These are phyloP conservation scores for Ctenosaura bakeri DNA, from an alignment of 2,797 vertebrate genomes.

Conservation along the genomic window DNA sequence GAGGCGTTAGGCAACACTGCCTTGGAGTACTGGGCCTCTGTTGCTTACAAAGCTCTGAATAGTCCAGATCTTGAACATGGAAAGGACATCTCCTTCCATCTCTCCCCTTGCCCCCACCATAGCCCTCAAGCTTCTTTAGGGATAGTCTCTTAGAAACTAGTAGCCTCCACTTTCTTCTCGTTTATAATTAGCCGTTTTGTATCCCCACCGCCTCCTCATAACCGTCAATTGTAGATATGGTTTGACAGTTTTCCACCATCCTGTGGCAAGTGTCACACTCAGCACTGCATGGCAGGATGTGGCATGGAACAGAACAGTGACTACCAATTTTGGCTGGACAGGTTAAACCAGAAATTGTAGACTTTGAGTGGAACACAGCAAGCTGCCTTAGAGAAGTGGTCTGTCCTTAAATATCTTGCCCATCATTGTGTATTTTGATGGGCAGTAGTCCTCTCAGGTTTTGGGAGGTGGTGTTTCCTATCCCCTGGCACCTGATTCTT, in stretches of 20 bases:
- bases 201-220: not conserved
- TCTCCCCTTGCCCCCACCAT: too few relatives aligned
- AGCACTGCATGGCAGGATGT: not conserved
- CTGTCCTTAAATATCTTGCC: not conserved
- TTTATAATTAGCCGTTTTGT: not conserved
- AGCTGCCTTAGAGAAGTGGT: not conserved
- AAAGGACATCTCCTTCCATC: too few relatives aligned
- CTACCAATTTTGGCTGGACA: not conserved
- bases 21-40: too few relatives aligned
- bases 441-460: not conserved
- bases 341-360: not conserved
- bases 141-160: not conserved
- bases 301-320: not conserved
- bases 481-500: not conserved
- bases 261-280: not conserved
- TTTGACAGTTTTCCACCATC: not conserved
- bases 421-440: not conserved
- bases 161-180: not conserved
- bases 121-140: not conserved
- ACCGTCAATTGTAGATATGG: not conserved
- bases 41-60: too few relatives aligned
- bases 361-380: not conserved
- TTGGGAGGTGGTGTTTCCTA: not conserved
- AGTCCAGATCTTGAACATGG: not conserved
- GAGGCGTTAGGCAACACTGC: too few relatives aligned